Conservation (phyloP, 2,113 vertebrate species). For the Boleophthalmus pectinirostris region DNA sequence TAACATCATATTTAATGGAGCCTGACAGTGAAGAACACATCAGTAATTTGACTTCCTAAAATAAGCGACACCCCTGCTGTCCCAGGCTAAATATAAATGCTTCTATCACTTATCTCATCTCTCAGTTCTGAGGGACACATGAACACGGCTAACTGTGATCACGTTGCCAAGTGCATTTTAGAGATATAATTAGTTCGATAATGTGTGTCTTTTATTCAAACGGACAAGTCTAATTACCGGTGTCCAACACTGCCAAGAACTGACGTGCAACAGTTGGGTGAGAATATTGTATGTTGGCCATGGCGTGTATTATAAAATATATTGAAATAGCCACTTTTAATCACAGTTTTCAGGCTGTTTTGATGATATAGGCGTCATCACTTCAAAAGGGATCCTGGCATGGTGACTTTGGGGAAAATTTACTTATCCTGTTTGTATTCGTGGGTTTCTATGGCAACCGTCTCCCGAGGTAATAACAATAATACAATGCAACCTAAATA, state of each 20-base stretch:
- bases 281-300: constrained; percentile 2
- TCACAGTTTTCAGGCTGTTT: not conserved
- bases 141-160: constrained; percentile 44
- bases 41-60: constrained; percentile 37
- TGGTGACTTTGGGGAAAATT: not conserved
- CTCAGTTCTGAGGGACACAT: constrained; percentile 34
- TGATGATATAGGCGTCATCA: not conserved
- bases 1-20: not conserved
- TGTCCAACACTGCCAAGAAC: constrained; percentile 34
- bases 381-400: not conserved
- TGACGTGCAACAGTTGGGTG: constrained; percentile 10
- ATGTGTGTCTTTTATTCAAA: constrained; percentile 37
- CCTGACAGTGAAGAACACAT: constrained; percentile 7
- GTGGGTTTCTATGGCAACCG: too few species aligned
- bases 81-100: constrained; percentile 57
- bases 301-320: constrained; percentile 3
- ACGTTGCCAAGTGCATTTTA: constrained; percentile 56
- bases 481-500: too few species aligned
- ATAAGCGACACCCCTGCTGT: constrained; percentile 41
- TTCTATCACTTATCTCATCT: constrained; percentile 61
- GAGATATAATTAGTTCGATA: constrained; percentile 64
- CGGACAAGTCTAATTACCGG: constrained; percentile 39
- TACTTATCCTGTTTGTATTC: too few species aligned
- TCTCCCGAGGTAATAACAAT: too few species aligned
- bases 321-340: constrained; percentile 21